Conservation (phyloP, 2,888 invertebrate species). For the Barypeithes pellucidus region DNA sequence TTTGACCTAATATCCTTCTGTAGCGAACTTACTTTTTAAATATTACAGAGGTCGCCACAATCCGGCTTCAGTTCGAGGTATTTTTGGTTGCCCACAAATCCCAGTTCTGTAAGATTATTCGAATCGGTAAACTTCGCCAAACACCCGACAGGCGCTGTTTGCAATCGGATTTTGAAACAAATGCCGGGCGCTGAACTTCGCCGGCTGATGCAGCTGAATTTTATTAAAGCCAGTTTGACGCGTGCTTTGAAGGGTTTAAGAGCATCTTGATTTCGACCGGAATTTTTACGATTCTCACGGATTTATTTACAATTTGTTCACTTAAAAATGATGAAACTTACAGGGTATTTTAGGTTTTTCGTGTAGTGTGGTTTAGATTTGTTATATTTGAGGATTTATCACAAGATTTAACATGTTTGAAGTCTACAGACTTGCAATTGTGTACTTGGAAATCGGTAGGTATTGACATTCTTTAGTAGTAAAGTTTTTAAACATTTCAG, state of each 20-base stretch:
- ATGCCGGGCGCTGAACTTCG: constrained; percentile 60
- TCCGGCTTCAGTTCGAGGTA: background rate
- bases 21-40: no score
- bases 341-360: constrained; percentile 21
- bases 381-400: constrained; percentile 32
- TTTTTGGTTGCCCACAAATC: constrained; percentile 46
- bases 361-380: constrained; percentile 52
- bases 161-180: constrained; percentile 58
- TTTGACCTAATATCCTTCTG: no score
- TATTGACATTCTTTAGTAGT: constrained; percentile 17
- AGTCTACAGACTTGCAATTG: constrained; percentile 36
- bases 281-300: constrained; percentile 36
- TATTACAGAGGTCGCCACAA: background rate
- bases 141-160: constrained; percentile 44
- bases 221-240: constrained; percentile 58
- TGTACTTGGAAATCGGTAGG: constrained; percentile 48
- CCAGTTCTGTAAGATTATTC: background rate
- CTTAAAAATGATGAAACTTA: constrained; percentile 33
- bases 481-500: background rate
- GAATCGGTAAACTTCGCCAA: constrained; percentile 37
- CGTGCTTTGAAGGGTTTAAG: constrained; percentile 47
- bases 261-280: constrained; percentile 38
- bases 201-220: constrained; percentile 54
- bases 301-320: constrained; percentile 39
- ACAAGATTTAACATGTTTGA: constrained; percentile 45